Evolutionary conservation across 2,888 invertebrate genomes (phyloP), one percentile per base, ranked within the genome.

Genomic region (Caenorhabditis zanzibari): DNA sequence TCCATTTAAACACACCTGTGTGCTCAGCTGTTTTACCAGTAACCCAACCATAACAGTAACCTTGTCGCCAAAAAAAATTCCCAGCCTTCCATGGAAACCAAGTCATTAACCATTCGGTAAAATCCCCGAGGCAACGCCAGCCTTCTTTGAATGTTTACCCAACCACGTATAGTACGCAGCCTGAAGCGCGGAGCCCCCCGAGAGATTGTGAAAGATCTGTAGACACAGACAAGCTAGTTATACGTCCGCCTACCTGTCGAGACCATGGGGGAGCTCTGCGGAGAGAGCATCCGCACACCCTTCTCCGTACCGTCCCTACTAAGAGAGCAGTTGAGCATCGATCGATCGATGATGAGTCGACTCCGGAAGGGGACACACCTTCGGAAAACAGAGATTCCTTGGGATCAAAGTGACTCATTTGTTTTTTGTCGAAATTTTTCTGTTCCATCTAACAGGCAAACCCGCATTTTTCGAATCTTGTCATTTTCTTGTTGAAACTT

Each of bases 161-260:
- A 76, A 47, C 63, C 76, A 76, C 76, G 76, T 77, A 77, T 69
- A 63, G 77, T 77, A 77, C 77, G 77, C 63, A 77, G 56, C 61
- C 77, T 68, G 76, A 69, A 76, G 76, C 76, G 52, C 41, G 44
- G 47, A 41, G 66, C 19, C 14, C 26, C 24, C n/a, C 19, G 26
- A 61, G n/a, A 26, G 69, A 76, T 26, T 22, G n/a, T 0, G 58
- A 26, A 47, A 52, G 49, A 59, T 68, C 24, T 12, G 32, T 69
- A 77, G 61, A 71, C 69, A 19, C 77, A 77, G 77, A 71, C 77
- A 26, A 61, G 69, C 77, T 77, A 71, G 77, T 77, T 77, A 77
- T 77, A 77, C 77, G 69, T 71, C 77, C 69, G 69, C 77, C 77
- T 77, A 77, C 77, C 77, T 77, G 76, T 77, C 77, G 32, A 66